A percentile compares a stretch with the other conserved stretches of the same genome.
Evolutionary conservation across 37 sponge, comb jelly and placozoan species (phyloP).

Genomic region (Petrosia ficiformis): DNA sequence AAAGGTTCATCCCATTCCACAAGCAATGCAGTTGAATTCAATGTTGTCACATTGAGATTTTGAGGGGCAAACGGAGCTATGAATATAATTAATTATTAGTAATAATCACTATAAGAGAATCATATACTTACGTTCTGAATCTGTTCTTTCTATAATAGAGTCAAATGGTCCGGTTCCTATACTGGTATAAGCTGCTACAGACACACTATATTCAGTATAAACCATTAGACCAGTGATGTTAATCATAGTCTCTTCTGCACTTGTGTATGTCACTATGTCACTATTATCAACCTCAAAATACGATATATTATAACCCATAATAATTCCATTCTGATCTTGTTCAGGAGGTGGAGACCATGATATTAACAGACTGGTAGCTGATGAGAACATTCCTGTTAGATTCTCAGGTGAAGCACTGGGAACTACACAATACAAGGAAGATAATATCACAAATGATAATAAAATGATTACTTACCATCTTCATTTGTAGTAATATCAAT

Average conservation of each 20-base stretch:
- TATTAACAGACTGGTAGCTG: conserved; percentile 16
- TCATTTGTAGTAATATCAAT: conserved; percentile 15
- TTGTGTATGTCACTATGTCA: not conserved
- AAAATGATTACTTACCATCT: conserved; percentile 9
- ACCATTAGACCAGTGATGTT: conserved; percentile 6
- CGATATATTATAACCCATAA: conserved; percentile 25
- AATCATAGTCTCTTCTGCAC: not conserved
- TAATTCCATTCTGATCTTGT: conserved; percentile 48
- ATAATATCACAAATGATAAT: not conserved
- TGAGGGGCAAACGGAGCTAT: conserved; percentile 26
- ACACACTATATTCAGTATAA: conserved; percentile 26
- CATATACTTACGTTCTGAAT: too few relatives aligned
- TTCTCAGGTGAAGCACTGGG: conserved; percentile 38
- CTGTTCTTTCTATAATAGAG: conserved; percentile 13
- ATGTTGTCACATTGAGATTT: not conserved
- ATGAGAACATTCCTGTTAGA: not conserved
- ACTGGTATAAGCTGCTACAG: conserved; percentile 21
- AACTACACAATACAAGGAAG: not conserved
- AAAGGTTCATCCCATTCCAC: conserved; percentile 15
- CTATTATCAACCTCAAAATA: not conserved
- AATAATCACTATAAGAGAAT: too few relatives aligned
- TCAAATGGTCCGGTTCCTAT: conserved; percentile 12
- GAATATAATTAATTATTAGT: not conserved
- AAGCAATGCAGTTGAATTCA: conserved; percentile 15
- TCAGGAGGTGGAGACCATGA: conserved; percentile 35